phyloP scores from a whole-genome alignment of 2,797 vertebrate species.

The Diglossa cyanea region DNA sequence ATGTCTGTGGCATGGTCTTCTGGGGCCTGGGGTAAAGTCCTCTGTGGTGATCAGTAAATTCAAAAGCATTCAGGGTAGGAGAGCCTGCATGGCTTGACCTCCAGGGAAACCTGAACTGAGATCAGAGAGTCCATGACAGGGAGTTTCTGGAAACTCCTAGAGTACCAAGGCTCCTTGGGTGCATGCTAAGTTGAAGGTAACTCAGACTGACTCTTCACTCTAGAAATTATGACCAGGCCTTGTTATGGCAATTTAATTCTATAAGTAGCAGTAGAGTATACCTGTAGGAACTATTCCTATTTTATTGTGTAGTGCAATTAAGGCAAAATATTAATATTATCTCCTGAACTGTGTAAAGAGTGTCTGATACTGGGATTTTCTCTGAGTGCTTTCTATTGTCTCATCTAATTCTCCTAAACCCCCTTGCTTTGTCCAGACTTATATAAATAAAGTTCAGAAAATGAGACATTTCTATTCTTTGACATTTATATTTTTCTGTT shows the following conservation, averaged over 20 bases:
- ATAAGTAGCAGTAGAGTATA: background rate
- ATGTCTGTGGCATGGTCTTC: background rate
- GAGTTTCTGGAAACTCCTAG: background rate
- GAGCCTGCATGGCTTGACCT: background rate
- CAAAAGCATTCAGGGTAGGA: background rate
- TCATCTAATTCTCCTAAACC: background rate
- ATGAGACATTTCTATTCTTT: background rate
- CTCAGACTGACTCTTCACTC: background rate
- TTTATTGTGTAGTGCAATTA: background rate
- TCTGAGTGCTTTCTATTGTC: background rate
- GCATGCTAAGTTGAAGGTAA: background rate
- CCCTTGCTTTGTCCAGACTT: background rate
- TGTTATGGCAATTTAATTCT: background rate
- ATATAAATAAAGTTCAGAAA: background rate
- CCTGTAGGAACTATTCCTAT: background rate
- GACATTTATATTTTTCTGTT: background rate
- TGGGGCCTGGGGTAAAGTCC: accelerated
- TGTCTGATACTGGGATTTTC: background rate
- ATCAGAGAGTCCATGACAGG: background rate
- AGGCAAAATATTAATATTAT: background rate
- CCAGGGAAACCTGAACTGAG: background rate
- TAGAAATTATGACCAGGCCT: background rate
- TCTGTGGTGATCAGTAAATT: background rate
- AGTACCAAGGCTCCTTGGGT: background rate
- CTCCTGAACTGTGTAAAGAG: background rate